phyloP scores from a whole-genome alignment of 2,888 invertebrate genomes.

The Agriopis aurantiaria region DNA sequence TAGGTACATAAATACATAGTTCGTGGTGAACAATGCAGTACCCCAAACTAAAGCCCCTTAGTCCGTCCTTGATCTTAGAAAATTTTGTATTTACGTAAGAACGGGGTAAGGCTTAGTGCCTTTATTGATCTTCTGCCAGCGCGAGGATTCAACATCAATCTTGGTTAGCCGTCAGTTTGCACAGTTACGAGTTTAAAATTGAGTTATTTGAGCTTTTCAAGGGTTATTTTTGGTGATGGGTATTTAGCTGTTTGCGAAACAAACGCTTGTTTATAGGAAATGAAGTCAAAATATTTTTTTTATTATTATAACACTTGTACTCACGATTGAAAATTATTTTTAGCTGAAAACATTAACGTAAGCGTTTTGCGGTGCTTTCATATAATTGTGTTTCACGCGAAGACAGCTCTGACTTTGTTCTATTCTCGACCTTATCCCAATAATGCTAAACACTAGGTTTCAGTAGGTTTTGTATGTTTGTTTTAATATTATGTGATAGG shows the following conservation, averaged over 20 bases:
- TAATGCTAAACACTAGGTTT: too few relatives aligned
- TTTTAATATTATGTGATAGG: too few relatives aligned
- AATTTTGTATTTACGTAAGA: conserved; percentile 37
- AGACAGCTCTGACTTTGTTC: too few relatives aligned
- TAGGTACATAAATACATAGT: too few relatives aligned
- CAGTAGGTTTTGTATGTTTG: too few relatives aligned
- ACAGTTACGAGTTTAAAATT: conserved; percentile 36
- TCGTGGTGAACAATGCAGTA: neutral
- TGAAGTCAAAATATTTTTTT: neutral
- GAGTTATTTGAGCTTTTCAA: conserved; percentile 34
- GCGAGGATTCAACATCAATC: conserved; percentile 42
- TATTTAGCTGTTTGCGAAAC: neutral
- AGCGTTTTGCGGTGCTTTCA: too few relatives aligned
- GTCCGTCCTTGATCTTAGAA: conserved; percentile 17
- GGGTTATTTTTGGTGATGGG: conserved; percentile 16
- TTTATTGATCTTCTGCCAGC: conserved; percentile 36
- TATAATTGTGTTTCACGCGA: too few relatives aligned
- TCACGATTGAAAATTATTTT: too few relatives aligned
- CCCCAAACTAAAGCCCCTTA: conserved; percentile 4
- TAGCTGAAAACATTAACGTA: too few relatives aligned
- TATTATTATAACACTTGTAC: too few relatives aligned
- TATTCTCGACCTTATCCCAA: too few relatives aligned
- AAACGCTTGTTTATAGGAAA: neutral
- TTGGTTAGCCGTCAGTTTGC: conserved; percentile 38
- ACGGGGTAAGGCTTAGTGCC: conserved; percentile 33